A percentile compares a stretch with the other conserved stretches of the same genome.
These are phyloP conservation scores for Orthonyx spaldingii DNA, from an alignment of 2,113 vertebrate species.

Conservation along the genomic window DNA sequence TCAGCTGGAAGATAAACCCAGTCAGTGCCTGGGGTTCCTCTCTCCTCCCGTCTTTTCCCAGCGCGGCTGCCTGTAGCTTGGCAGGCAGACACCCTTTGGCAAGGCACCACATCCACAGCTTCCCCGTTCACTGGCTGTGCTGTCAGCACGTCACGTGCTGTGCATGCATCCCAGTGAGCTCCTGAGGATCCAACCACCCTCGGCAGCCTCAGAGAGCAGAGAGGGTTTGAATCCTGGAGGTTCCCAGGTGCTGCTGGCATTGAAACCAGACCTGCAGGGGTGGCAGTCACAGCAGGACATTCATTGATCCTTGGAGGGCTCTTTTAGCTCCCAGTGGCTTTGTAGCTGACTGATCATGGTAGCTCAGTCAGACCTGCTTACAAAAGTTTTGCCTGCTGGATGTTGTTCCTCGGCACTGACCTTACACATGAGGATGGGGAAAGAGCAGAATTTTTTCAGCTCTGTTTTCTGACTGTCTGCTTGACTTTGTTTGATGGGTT, in stretches of 20 bases:
- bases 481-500: not conserved
- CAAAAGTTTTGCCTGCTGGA: not conserved
- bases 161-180: not conserved
- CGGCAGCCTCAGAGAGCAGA: rapidly evolving
- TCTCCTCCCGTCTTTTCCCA: not conserved
- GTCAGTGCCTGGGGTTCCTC: not conserved
- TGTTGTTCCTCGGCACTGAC: not conserved
- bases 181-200: not conserved
- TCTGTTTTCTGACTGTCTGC: not conserved
- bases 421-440: not conserved
- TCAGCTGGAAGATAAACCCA: not conserved
- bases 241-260: not conserved
- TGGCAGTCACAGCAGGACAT: not conserved
- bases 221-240: rapidly evolving
- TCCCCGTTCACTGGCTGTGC: not conserved
- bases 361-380: not conserved
- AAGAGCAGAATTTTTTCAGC: not conserved
- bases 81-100: not conserved
- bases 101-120: not conserved
- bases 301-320: not conserved
- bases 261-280: rapidly evolving
- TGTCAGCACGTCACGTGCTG: rapidly evolving
- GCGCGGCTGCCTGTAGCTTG: not conserved
- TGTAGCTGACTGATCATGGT: not conserved
- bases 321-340: rapidly evolving